Base-by-base conservation (phyloP, 2,888 invertebrate genomes). In the Nephrotoma flavescens region DNA sequence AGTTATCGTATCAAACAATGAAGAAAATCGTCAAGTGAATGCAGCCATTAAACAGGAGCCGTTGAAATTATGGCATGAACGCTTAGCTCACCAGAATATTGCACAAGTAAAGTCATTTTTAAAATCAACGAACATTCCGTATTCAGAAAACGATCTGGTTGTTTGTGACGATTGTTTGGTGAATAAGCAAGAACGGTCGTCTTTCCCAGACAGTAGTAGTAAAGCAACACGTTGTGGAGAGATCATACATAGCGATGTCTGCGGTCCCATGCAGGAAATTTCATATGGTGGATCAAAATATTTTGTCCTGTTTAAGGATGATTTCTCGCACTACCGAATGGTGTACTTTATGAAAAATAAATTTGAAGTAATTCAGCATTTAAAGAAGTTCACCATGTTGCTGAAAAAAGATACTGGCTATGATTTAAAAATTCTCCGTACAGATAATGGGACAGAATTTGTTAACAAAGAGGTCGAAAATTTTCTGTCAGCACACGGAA, bases 211-310 rank as follows among this genome's bases (percentile, higher is more conserved):
- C 9, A 85, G 88, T 31, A 41, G 87, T 86, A 83, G 83, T 44
- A 87, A 41, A 83, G 86, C 87, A 71, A 71, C 71, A 47, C 86
- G 83, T 42, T 87, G 87, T 86, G 88, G 87, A 44, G 87, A 88
- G 85, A 85, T 87, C 0, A 87, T 88, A 86, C 89, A 88, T 87
- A 87, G 87, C 11, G 88, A 88, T 86, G 47, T 89, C 7, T 88
- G 88, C 87, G 88, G 88, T 11, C 87, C 87, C n/a, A 87, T 88
- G 88, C 87, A 88, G 9, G 45, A 84, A 7, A 86, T 87, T 47
- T 89, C 88, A n/a, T 47, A 88, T 87, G 88, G 87, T 83, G 88
- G 89, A 12, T 87, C 88, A n/a, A 88, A 88, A 86, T 89, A 88
- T 87, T 88, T 88, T 44, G 86, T 88, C 87, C 31, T 88, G 41